These are phyloP conservation scores for Semibalanus balanoides DNA, from an alignment of 1,140 invertebrate species.

Conservation along the genomic window DNA sequence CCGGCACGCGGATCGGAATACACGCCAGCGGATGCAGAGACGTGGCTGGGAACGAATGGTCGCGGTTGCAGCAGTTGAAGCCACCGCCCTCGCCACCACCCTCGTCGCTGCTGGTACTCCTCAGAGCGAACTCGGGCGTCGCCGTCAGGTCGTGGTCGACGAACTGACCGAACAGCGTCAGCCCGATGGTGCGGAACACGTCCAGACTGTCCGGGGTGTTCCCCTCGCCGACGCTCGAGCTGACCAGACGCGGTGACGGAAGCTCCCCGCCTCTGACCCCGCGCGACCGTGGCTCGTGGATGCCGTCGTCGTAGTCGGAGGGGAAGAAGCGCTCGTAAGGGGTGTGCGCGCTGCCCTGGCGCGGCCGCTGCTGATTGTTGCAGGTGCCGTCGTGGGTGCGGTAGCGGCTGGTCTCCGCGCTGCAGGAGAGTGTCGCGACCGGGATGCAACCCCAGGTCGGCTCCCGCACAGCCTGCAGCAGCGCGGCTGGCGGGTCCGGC, in stretches of 20 bases:
- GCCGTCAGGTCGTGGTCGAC: slow-evolving; percentile 74
- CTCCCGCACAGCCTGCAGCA: too few species aligned
- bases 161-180: slow-evolving; percentile 76
- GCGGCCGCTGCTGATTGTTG: slow-evolving; percentile 57
- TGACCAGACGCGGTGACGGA: slow-evolving; percentile 49
- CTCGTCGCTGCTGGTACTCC: slow-evolving; percentile 27
- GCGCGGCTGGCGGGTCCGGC: too few species aligned
- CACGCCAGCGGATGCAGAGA: slow-evolving; percentile 16
- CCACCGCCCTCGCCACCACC: neutral
- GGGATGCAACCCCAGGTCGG: too few species aligned
- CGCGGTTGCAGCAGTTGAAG: slow-evolving; percentile 9
- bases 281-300: slow-evolving; percentile 38
- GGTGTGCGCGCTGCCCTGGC: slow-evolving; percentile 54
- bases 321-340: slow-evolving; percentile 66
- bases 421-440: too few species aligned
- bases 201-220: slow-evolving; percentile 45
- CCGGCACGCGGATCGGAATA: slow-evolving; percentile 23
- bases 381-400: slow-evolving; percentile 65
- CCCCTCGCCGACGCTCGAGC: slow-evolving; percentile 40
- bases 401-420: slow-evolving; percentile 30
- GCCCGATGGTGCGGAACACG: slow-evolving; percentile 54
- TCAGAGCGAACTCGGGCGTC: slow-evolving; percentile 42
- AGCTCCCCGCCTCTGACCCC: slow-evolving; percentile 39
- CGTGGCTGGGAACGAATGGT: neutral
- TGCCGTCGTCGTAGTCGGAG: slow-evolving; percentile 21